phyloP scores from a whole-genome alignment of 2,888 invertebrate genomes.

The Oegoconia quadripuncta region DNA sequence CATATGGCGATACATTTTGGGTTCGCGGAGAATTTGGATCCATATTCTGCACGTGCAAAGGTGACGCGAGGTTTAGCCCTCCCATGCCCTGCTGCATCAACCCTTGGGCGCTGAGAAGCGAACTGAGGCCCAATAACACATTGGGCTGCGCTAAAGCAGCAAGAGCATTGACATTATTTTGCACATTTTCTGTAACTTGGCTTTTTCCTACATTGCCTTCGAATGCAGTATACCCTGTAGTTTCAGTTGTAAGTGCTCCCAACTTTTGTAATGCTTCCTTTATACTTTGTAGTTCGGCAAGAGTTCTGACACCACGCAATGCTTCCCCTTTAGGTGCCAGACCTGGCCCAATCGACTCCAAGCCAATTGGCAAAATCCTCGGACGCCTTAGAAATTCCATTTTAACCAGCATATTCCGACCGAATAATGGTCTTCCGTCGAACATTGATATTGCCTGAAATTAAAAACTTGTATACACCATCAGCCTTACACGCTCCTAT shows the following conservation, averaged over 20 bases:
- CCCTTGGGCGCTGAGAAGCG: not conserved
- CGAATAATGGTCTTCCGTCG: not conserved
- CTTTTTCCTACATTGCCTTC: too few relatives aligned
- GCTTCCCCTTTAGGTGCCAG: slow-evolving; percentile 81
- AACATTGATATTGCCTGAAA: slow-evolving; percentile 10
- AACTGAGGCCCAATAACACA: not conserved
- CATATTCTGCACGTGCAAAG: too few relatives aligned
- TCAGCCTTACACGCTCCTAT: too few relatives aligned
- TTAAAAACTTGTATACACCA: not conserved
- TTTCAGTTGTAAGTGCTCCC: not conserved
- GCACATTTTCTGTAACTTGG: too few relatives aligned
- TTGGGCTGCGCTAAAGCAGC: too few relatives aligned
- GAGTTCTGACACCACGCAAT: slow-evolving; percentile 22
- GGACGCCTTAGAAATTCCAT: slow-evolving; percentile 18
- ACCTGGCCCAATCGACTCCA: slow-evolving; percentile 22
- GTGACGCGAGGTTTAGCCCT: too few relatives aligned
- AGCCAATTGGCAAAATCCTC: slow-evolving; percentile 10
- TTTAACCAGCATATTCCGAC: slow-evolving; percentile 9
- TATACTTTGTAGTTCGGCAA: slow-evolving; percentile 14
- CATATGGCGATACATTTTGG: not conserved
- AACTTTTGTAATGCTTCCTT: not conserved
- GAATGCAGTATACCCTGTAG: too few relatives aligned
- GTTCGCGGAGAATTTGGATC: too few relatives aligned
- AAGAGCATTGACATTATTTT: too few relatives aligned
- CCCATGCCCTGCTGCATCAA: not conserved